A percentile compares a stretch with the other conserved stretches of the same genome.
Evolutionary conservation across 2,888 invertebrate species (phyloP).

Genomic region (Limnephilus rhombicus): DNA sequence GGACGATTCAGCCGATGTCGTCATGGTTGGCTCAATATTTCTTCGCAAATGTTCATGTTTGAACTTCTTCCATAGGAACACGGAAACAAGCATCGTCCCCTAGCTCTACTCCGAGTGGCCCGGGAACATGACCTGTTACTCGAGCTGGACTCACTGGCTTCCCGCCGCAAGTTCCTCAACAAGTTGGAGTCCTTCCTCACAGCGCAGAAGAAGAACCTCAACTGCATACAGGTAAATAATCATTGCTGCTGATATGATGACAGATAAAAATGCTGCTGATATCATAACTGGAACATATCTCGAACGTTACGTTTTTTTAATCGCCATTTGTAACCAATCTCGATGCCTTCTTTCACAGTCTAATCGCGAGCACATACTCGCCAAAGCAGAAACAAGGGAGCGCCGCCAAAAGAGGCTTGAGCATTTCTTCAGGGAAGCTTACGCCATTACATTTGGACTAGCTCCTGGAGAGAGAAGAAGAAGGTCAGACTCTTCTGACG

Average conservation of each 20-base stretch:
- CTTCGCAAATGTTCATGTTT: not conserved
- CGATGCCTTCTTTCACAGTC: conserved; percentile 71
- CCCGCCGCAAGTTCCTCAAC: conserved; percentile 90
- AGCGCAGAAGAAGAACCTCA: conserved; percentile 89
- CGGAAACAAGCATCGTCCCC: conserved; percentile 86
- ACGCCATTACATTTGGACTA: conserved; percentile 94
- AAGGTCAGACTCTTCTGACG: conserved; percentile 85
- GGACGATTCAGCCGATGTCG: no score
- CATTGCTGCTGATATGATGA: not conserved
- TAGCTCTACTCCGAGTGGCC: conserved; percentile 89
- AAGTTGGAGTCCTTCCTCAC: conserved; percentile 91
- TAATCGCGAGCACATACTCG: conserved; percentile 91
- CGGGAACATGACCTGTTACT: conserved; percentile 95
- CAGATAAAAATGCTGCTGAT: not conserved
- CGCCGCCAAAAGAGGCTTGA: conserved; percentile 94
- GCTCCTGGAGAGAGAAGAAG: conserved; percentile 90
- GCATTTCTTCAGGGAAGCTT: conserved; percentile 97
- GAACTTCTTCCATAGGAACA: conserved; percentile 75
- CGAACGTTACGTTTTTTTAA: not conserved
- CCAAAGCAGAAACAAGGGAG: conserved; percentile 95
- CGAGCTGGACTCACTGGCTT: conserved; percentile 90
- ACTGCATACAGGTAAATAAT: conserved; percentile 80
- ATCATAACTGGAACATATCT: not conserved
- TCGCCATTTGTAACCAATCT: not conserved
- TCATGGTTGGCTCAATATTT: no score